These are phyloP conservation scores for Drosophila paramelanica DNA, from an alignment of 2,888 invertebrate species.

Conservation along the genomic window DNA sequence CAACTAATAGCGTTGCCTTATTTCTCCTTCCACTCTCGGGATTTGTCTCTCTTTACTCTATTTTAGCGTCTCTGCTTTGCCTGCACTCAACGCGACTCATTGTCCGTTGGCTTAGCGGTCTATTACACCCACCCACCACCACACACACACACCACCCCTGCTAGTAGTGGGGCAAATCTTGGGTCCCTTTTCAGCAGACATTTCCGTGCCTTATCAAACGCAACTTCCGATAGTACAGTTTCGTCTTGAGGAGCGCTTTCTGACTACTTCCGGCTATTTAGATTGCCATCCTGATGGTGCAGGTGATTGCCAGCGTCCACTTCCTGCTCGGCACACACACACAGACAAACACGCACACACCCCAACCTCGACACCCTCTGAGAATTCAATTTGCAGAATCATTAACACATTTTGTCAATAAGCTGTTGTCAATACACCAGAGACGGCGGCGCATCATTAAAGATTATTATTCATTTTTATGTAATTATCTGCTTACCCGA, in stretches of 20 bases:
- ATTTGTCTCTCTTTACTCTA: slow-evolving; percentile 11
- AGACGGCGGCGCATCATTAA: slow-evolving; percentile 46
- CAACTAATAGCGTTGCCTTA: slow-evolving; percentile 67
- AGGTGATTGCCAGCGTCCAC: slow-evolving; percentile 58
- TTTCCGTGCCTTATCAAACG: slow-evolving; percentile 70
- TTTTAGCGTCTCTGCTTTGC: slow-evolving; percentile 29
- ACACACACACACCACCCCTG: neutral
- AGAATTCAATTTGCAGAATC: slow-evolving; percentile 72
- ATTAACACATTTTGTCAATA: slow-evolving; percentile 76
- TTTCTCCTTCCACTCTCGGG: neutral
- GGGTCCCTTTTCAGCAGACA: slow-evolving; percentile 40
- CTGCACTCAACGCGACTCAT: slow-evolving; percentile 50
- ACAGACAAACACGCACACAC: neutral
- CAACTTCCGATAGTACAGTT: slow-evolving; percentile 64
- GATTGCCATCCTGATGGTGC: slow-evolving; percentile 61
- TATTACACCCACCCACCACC: slow-evolving; percentile 11
- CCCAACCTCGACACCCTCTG: slow-evolving; percentile 2
- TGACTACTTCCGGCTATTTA: slow-evolving; percentile 68
- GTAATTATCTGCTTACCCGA: slow-evolving; percentile 71
- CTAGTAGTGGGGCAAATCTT: slow-evolving; percentile 34
- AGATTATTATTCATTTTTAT: slow-evolving; percentile 77
- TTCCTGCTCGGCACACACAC: slow-evolving; percentile 29
- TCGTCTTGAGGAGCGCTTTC: slow-evolving; percentile 40
- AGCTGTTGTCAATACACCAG: slow-evolving; percentile 66
- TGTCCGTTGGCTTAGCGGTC: slow-evolving; percentile 54